phyloP scores from a whole-genome alignment of 2,113 vertebrate species.

The Salvelinus fontinalis region DNA sequence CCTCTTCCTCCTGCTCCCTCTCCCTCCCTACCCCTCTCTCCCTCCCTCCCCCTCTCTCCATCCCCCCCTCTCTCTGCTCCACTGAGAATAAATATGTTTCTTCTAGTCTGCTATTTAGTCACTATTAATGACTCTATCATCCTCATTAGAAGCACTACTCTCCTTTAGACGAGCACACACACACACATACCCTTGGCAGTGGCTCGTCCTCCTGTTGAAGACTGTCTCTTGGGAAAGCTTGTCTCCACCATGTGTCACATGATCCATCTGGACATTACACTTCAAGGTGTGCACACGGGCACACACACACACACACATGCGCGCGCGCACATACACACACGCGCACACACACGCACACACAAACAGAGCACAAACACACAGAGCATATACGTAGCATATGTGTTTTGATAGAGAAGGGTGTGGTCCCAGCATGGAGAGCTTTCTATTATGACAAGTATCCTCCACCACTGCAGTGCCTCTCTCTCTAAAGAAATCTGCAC shows the following conservation, averaged over 20 bases:
- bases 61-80: not conserved
- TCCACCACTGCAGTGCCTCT: slow-evolving; percentile 32
- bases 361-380: slow-evolving; percentile 12
- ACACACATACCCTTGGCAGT: slow-evolving; percentile 4
- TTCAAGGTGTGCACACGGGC: slow-evolving; percentile 32
- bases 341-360: slow-evolving; percentile 11
- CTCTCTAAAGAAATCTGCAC: slow-evolving; percentile 13
- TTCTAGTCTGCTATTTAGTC: slow-evolving; percentile 7
- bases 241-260: slow-evolving; percentile 60
- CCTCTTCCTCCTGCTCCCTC: not conserved
- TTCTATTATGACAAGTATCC: slow-evolving; percentile 33
- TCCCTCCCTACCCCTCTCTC: not conserved
- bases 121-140: slow-evolving; percentile 12
- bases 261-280: slow-evolving; percentile 33
- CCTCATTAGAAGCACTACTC: slow-evolving; percentile 10
- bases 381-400: slow-evolving; percentile 14
- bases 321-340: not conserved
- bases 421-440: slow-evolving; percentile 28
- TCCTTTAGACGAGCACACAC: slow-evolving; percentile 2
- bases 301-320: not conserved
- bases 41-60: not conserved
- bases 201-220: slow-evolving; percentile 25
- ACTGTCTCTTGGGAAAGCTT: slow-evolving; percentile 32
- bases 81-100: slow-evolving; percentile 5
- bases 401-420: slow-evolving; percentile 36